Evolutionary conservation across 2,797 vertebrate genomes (phyloP), one percentile per base, ranked within the genome.

Genomic region (Xyrichtys novacula): DNA sequence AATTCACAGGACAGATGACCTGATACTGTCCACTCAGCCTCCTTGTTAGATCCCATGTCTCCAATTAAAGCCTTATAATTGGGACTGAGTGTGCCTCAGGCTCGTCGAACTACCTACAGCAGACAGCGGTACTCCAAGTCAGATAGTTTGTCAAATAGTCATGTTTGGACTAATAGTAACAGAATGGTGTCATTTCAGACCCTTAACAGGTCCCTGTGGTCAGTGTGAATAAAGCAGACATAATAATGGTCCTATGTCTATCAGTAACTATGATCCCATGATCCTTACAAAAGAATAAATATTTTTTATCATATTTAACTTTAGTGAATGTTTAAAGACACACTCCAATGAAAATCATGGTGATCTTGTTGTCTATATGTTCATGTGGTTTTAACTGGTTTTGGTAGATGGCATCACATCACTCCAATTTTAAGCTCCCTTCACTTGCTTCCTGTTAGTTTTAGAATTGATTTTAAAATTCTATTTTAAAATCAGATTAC

Each of bases 61-160:
- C 74, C 64, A 85, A 81, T 88, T 86, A 81, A 79, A 88, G 26
- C 36, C 59, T 57, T 49, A 46, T 83, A 67, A 79, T 84, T 71
- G 42, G 63, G 26, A 48, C 68, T 65, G 74, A 78, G 46, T 68
- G 59, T 74, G 64, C 47, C 14, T 16, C 42, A 31, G 59, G 60
- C 53, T 32, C 66, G 42, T 80, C 65, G 75, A 36, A 42, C 36
- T 31, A 55, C 48, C 43, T 32, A 25, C 57, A 55, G 70, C 42
- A 46, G 40, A 58, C 61, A 43, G 16, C 22, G 7, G 25, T 38
- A 22, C 20, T 55, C 26, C 31, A 64, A 61, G 57, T 44, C 31
- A 31, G 19, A 54, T 32, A 42, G 63, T 50, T 70, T 76, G 44
- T 74, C 34, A 32, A 32, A n/a, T 70, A 68, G 49, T 46, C 60